A percentile compares a stretch with the other conserved stretches of the same genome.
Evolutionary conservation across 2,888 invertebrate species (phyloP).

Genomic region (Scaptomyza reducta): DNA sequence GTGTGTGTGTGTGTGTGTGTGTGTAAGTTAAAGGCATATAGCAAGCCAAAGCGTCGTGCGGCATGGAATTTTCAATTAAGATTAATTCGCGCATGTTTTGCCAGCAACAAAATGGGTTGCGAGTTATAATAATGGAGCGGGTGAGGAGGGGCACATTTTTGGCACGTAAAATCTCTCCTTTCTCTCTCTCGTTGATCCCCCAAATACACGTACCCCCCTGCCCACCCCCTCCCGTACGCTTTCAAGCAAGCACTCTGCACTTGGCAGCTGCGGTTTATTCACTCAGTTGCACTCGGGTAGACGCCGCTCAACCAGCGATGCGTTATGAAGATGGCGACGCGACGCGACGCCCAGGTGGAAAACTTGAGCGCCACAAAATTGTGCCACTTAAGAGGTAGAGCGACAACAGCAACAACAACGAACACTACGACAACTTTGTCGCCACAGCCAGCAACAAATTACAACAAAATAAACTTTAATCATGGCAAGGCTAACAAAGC

Average conservation of each 20-base stretch:
- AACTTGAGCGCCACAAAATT: constrained; percentile 65
- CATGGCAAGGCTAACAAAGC: constrained; percentile 64
- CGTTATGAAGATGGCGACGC: constrained; percentile 68
- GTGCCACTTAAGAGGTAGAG: constrained; percentile 67
- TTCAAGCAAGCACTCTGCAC: constrained; percentile 5
- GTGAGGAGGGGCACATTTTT: constrained; percentile 27
- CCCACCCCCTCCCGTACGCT: background rate
- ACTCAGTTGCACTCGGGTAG: constrained; percentile 72
- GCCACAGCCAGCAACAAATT: constrained; percentile 59
- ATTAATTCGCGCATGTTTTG: constrained; percentile 76
- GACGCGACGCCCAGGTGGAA: constrained; percentile 39
- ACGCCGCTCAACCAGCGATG: constrained; percentile 70
- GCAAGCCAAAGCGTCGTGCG: constrained; percentile 48
- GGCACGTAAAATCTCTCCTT: constrained; percentile 35
- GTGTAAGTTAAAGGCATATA: constrained; percentile 50
- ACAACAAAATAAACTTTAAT: constrained; percentile 72
- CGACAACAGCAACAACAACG: constrained; percentile 13
- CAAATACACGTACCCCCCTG: background rate
- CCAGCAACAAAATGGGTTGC: constrained; percentile 17
- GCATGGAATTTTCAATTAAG: constrained; percentile 79
- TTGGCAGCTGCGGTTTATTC: constrained; percentile 68
- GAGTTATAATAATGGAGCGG: background rate
- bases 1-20: constrained; percentile 13
- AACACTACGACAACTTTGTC: constrained; percentile 25
- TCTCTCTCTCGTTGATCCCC: background rate